phyloP scores from a whole-genome alignment of 2,888 invertebrate genomes.

The Epiperipatus broadwayi region DNA sequence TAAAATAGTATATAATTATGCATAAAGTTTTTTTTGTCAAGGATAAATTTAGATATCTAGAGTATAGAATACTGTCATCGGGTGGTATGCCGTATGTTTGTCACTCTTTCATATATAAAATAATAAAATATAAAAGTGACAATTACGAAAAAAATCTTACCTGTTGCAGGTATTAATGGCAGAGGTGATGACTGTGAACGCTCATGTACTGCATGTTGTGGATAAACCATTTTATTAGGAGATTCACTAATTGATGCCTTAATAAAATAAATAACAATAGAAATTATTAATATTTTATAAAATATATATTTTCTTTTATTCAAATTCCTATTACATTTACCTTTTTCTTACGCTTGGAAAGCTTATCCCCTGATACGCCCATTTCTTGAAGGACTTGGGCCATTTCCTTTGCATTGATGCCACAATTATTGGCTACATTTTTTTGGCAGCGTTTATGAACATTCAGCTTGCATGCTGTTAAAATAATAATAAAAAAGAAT shows the following conservation, averaged over 20 bases:
- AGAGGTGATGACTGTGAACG: conserved; percentile 24
- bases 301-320: neutral
- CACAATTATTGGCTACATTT: conserved; percentile 98
- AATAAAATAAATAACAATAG: conserved; percentile 13
- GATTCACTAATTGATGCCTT: conserved; percentile 27
- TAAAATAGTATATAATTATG: no score
- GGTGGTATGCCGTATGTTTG: no score
- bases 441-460: conserved; percentile 97
- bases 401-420: conserved; percentile 90
- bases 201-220: conserved; percentile 18
- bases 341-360: conserved; percentile 36
- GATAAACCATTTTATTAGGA: conserved; percentile 20
- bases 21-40: no score
- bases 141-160: no score
- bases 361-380: conserved; percentile 74
- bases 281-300: neutral
- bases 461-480: conserved; percentile 86
- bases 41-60: no score
- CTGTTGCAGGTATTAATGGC: no score
- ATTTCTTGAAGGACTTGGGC: conserved; percentile 75
- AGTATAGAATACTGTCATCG: no score
- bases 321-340: conserved; percentile 14
- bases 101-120: no score
- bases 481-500: conserved; percentile 18
- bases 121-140: no score